Evolutionary conservation across 2,797 vertebrate species (phyloP), one percentile per base, ranked within the genome.

Genomic region (Poecilia wingei): DNA sequence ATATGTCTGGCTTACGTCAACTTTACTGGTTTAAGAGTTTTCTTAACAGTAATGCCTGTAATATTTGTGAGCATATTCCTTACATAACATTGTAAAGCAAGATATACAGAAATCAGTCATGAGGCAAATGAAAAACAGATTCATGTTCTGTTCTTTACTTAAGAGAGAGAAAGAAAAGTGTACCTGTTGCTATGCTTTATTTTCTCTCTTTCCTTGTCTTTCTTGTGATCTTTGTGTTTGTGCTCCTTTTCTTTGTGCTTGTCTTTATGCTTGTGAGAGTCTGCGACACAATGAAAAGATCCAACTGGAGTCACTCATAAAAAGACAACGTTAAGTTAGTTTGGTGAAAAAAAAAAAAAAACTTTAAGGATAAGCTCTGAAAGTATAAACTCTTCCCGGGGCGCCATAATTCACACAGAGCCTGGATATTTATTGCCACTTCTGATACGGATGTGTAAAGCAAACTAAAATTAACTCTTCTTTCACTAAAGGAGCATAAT

Each of bases 161-260:
- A 1, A 74, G 3, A 47, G 72, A 72, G 12, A 31, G 22, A 4
- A 8, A 8, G 46, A 33, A 47, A 5, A 25, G 72, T 77, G 31
- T 95, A 98, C 98, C 97, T 98, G 96, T 97, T 98, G 95, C 95
- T 97, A 92, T 97, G 96, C 93, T 97, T 98, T 83, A 96, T 92
- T 91, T 98, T 98, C 88, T 98, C 98, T 81, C 97, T 94, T 73
- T 98, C 97, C 88, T 97, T 97, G 94, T 98, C 97, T 94, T 97
- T 98, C 94, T 97, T 99, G 94, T 99, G 97, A 85, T 99, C 97
- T 96, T 98, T 99, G 93, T 98, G 97, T 90, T 96, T 95, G 92
- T 98, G 97, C 84, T 98, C 98, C 94, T 97, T 97, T 88, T 98
- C 97, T 97, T 97, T 98, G 93, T 97, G 97, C 95, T 97, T 98